Evolutionary conservation across 2,888 invertebrate species (phyloP).

Genomic region (Hydraecia micacea): DNA sequence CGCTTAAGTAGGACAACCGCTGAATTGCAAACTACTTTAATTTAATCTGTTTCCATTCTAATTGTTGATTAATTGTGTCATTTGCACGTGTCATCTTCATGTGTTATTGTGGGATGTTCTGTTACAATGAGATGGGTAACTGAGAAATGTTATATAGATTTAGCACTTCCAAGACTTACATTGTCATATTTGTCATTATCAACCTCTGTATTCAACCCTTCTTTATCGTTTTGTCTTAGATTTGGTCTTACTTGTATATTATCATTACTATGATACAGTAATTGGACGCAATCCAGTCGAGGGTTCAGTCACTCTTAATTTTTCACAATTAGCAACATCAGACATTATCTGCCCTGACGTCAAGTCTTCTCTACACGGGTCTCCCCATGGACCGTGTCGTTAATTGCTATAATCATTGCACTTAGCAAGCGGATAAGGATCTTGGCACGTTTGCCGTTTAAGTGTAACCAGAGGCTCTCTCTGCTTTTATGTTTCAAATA

Average conservation of each 20-base stretch:
- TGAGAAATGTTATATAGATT: constrained; percentile 1
- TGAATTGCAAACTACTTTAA: constrained; percentile 60
- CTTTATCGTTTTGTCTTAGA: background rate
- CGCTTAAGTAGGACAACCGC: constrained; percentile 46
- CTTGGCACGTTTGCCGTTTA: constrained; percentile 13
- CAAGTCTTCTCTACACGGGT: constrained; percentile 6
- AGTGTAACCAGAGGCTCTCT: background rate
- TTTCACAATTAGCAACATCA: constrained; percentile 43
- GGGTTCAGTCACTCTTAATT: constrained; percentile 47
- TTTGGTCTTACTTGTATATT: constrained; percentile 19
- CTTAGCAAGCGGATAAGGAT: constrained; percentile 42
- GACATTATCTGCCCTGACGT: constrained; percentile 25
- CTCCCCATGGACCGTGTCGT: constrained; percentile 38
- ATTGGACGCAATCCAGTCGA: constrained; percentile 6
- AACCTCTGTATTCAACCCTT: background rate
- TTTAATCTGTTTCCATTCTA: constrained; percentile 57
- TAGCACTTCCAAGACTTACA: background rate
- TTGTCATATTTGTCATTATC: background rate
- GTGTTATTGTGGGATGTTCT: background rate
- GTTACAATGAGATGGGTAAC: background rate
- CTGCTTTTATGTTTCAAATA: background rate
- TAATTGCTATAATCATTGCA: constrained; percentile 48
- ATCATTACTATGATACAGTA: constrained; percentile 8
- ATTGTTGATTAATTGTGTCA: constrained; percentile 57
- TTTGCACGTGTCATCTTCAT: constrained; percentile 45